Conservation (phyloP, 2,888 invertebrate species). For the Calameuta pallipes region DNA sequence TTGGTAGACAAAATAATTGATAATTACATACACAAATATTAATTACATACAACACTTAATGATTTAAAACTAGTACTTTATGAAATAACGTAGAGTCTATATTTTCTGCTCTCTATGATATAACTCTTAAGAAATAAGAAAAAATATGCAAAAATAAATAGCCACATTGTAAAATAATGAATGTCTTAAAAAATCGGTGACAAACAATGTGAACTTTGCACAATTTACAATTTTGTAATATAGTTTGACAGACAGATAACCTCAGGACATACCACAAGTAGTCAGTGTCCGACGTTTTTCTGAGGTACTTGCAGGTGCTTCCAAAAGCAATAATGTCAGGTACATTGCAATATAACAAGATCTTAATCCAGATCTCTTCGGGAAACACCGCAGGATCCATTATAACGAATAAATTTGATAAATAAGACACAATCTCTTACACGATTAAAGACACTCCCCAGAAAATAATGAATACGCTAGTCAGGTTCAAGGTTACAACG, state of each 20-base stretch:
- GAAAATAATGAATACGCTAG: conserved; percentile 57
- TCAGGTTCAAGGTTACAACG: conserved; percentile 63
- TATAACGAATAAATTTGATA: conserved; percentile 19
- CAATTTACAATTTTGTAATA: background rate
- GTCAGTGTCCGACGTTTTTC: conserved; percentile 62
- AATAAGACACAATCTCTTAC: background rate
- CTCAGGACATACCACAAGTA: conserved; percentile 61
- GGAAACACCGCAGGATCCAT: conserved; percentile 65
- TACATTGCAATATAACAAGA: conserved; percentile 63
- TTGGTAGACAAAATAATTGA: background rate
- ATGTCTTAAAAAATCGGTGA: conserved; percentile 4
- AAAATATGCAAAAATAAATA: background rate
- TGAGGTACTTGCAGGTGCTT: conserved; percentile 63
- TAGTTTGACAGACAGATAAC: conserved; percentile 40
- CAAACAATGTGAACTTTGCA: background rate
- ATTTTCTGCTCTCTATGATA: background rate
- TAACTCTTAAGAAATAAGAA: background rate
- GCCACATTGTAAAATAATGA: background rate
- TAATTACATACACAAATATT: background rate
- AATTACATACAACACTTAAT: background rate
- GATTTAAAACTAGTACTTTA: background rate
- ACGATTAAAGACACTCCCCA: conserved; percentile 57
- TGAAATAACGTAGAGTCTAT: background rate
- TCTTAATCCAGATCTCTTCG: conserved; percentile 66
- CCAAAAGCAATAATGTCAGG: conserved; percentile 65